These are phyloP conservation scores for Halichoerus grypus DNA, from an alignment of 2,113 vertebrate genomes.

Conservation along the genomic window DNA sequence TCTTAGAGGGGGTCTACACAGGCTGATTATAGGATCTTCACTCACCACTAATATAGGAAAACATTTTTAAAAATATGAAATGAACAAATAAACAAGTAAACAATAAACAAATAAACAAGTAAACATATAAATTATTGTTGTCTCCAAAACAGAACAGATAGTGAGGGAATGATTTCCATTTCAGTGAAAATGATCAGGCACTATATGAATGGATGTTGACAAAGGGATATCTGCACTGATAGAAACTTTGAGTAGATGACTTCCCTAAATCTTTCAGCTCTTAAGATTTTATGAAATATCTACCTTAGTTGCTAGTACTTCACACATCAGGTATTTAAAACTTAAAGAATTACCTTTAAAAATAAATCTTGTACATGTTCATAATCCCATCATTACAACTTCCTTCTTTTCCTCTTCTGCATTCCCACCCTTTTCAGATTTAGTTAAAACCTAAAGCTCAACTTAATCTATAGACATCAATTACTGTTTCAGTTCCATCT, in stretches of 20 bases:
- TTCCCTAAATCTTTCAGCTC: not conserved
- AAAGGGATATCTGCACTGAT: not conserved
- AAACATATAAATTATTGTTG: not conserved
- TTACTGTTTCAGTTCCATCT: not conserved
- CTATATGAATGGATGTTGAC: not conserved
- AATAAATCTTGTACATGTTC: not conserved
- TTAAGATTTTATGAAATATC: not conserved
- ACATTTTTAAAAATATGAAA: constrained; percentile 62
- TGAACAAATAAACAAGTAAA: not conserved
- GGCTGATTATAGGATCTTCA: constrained; percentile 36
- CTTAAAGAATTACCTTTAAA: not conserved
- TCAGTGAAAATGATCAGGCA: not conserved
- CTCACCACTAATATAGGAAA: constrained; percentile 31
- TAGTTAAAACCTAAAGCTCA: constrained; percentile 25
- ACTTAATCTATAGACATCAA: not conserved
- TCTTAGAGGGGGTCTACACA: constrained; percentile 84
- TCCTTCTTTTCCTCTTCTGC: not conserved
- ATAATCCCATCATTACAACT: not conserved
- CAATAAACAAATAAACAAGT: not conserved
- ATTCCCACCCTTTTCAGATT: not conserved
- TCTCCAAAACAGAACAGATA: not conserved
- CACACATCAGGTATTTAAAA: not conserved
- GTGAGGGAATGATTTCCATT: not conserved
- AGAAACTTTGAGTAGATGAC: not conserved
- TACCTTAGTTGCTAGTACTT: not conserved